These are phyloP conservation scores for Alca torda DNA, from an alignment of 2,797 vertebrate genomes.

Conservation along the genomic window DNA sequence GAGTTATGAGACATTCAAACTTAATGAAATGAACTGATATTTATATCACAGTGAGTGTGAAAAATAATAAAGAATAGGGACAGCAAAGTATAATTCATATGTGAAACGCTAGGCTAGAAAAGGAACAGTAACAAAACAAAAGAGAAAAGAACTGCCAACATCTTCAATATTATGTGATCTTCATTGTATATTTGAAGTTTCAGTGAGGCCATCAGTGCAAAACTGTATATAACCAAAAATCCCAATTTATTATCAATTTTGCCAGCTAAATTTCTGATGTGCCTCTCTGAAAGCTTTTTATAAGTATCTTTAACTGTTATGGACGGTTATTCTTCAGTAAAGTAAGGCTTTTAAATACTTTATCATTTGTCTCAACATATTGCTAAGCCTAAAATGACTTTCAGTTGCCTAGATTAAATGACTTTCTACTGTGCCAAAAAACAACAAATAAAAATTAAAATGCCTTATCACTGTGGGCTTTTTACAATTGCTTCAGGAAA, in stretches of 20 bases:
- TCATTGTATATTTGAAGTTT: neutral
- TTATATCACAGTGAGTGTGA: neutral
- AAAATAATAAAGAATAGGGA: neutral
- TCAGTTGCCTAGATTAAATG: constrained; percentile 4
- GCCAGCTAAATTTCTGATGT: neutral
- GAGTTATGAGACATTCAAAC: neutral
- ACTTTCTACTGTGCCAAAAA: neutral
- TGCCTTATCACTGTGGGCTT: neutral
- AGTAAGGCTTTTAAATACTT: constrained; percentile 34
- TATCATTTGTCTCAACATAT: neutral
- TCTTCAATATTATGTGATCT: neutral
- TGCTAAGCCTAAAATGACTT: constrained; percentile 10
- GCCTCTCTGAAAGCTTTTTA: neutral
- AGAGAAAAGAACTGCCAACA: neutral
- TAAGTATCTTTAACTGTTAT: neutral
- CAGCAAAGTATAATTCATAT: neutral
- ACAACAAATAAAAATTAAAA: neutral
- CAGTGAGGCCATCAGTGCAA: neutral
- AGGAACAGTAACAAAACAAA: neutral
- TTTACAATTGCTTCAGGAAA: neutral
- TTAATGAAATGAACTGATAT: neutral
- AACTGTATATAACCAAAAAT: neutral
- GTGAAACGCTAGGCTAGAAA: neutral
- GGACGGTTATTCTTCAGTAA: neutral
- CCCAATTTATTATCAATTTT: neutral